These are phyloP conservation scores for Sebastes goodei DNA, from an alignment of 2,797 vertebrate species.

Conservation along the genomic window DNA sequence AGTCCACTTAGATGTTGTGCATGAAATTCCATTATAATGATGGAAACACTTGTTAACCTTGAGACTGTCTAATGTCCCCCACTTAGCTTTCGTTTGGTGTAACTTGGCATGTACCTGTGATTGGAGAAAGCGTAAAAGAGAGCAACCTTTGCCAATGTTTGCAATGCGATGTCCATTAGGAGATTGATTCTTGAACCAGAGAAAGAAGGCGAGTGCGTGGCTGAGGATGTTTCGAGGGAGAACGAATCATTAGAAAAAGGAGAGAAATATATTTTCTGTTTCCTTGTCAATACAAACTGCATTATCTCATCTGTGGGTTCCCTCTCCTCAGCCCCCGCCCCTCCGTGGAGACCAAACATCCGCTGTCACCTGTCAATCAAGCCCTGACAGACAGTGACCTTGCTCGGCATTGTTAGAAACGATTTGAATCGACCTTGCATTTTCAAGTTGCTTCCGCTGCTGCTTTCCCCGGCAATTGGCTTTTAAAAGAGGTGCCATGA, in stretches of 20 bases:
- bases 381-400: constrained; percentile 74
- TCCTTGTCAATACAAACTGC: constrained; percentile 72
- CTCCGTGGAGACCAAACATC: constrained; percentile 54
- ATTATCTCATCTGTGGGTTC: constrained; percentile 61
- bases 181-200: constrained; percentile 65
- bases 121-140: constrained; percentile 45
- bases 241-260: constrained; percentile 37
- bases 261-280: constrained; percentile 53
- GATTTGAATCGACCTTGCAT: constrained; percentile 70
- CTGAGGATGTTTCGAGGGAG: constrained; percentile 4
- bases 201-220: constrained; percentile 30
- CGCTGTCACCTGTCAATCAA: constrained; percentile 81
- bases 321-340: constrained; percentile 9
- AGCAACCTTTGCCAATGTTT: constrained; percentile 63
- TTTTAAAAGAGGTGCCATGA: constrained; percentile 57
- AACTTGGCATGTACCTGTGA: constrained; percentile 62
- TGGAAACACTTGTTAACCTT: constrained; percentile 68
- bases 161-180: constrained; percentile 66
- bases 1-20: constrained; percentile 40
- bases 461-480: constrained; percentile 54
- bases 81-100: constrained; percentile 64
- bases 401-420: constrained; percentile 68
- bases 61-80: constrained; percentile 40
- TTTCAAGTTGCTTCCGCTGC: constrained; percentile 66
- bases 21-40: constrained; percentile 53